Evolutionary conservation across 2,113 vertebrate genomes (phyloP).

Genomic region (Zosterops japonicus): DNA sequence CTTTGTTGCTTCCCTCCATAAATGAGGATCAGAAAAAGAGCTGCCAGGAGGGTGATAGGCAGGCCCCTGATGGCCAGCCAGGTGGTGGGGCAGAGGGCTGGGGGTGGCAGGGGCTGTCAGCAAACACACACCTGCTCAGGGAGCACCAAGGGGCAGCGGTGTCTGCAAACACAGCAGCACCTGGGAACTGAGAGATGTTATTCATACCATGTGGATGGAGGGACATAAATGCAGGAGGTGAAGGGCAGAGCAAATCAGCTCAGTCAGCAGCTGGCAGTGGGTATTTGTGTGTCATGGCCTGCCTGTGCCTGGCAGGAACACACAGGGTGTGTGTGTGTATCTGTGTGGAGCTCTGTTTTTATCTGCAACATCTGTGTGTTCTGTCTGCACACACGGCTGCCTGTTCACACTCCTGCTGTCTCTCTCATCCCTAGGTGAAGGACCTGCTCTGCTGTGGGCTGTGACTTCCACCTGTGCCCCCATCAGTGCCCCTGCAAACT

Average conservation of each 20-base stretch:
- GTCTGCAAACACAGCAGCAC: not conserved
- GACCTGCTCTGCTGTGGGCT: not conserved
- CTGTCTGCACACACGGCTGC: not conserved
- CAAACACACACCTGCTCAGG: not conserved
- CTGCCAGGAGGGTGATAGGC: not conserved
- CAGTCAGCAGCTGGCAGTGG: not conserved
- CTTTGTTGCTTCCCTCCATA: not conserved
- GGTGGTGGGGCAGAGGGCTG: not conserved
- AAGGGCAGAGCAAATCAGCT: not conserved
- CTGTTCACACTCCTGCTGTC: not conserved
- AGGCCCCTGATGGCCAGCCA: not conserved
- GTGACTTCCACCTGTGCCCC: fast-evolving
- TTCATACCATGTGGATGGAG: not conserved
- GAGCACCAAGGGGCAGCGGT: too few relatives aligned
- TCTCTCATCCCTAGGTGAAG: not conserved
- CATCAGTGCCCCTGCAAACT: not conserved
- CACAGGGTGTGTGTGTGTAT: fast-evolving
- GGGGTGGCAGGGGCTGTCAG: not conserved
- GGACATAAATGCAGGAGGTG: not conserved
- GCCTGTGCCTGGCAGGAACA: not conserved
- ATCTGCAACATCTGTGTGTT: fast-evolving
- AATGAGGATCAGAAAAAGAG: not conserved
- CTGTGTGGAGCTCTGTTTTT: not conserved
- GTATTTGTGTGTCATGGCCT: too few relatives aligned
- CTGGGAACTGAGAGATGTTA: not conserved